Evolutionary conservation across 2,888 invertebrate genomes (phyloP), one percentile per base, ranked within the genome.

Genomic region (Leptarthrus brevirostris): DNA sequence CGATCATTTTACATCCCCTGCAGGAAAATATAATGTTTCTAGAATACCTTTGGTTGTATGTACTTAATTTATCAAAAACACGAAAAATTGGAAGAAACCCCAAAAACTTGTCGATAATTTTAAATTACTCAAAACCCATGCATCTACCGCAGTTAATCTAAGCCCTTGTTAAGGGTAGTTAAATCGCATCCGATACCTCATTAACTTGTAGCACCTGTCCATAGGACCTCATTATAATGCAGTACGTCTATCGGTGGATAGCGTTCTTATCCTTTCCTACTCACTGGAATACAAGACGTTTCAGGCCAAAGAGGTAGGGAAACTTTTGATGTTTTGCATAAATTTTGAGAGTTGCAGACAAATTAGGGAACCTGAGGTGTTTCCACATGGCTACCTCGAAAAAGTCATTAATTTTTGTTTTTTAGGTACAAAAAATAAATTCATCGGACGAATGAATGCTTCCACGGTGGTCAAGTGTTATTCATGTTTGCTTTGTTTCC

Each of bases 201-300:
- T 64, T 64, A 64, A 64, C 47, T 24, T 64, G 47, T 47, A 26
- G 44, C 64, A 64, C 64, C 64, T 64, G 64, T 16, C 64, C 44
- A 14, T 3, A n/a, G 44, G 36, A 5, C 47, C 24, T 64, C 64
- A 44, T 47, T 64, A 44, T 16, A 24, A 26, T 64, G 14, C 64
- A 64, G 44, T 44, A 8, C 12, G 14, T 22, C n/a, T 47, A 16
- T 24, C 24, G 44, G 14, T 64, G 14, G 47, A 44, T 24, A 64
- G 44, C 64, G 24, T 24, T 16, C 24, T 16, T 44, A 64, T 22
- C 26, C 40, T 40, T 40, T 6, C 10, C 26, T 3, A 22, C 24
- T 64, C 5, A 20, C 49, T 44, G 44, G 44, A 16, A 40, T n/a
- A n/a, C 30, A 12, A 40, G 40, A 40, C 12, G 40, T 12, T 3